Evolutionary conservation across 1,140 invertebrate species (phyloP).

Genomic region (Drosophila gunungcola): DNA sequence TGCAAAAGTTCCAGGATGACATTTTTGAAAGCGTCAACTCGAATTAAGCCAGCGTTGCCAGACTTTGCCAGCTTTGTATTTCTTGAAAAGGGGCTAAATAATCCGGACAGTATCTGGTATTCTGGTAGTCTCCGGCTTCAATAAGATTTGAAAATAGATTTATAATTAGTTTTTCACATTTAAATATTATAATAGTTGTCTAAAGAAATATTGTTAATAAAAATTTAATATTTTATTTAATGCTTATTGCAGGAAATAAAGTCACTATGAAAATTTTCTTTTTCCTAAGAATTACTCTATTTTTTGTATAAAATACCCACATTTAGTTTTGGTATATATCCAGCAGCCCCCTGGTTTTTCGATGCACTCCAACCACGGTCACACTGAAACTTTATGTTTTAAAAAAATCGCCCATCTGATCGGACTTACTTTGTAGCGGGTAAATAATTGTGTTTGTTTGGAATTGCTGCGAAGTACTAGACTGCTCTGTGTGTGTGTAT

Average conservation of each 20-base stretch:
- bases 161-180: too few relatives aligned
- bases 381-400: background rate
- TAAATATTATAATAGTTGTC: too few relatives aligned
- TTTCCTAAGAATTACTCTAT: too few relatives aligned
- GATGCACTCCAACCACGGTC: background rate
- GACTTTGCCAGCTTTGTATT: background rate
- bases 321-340: background rate
- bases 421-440: constrained; percentile 2
- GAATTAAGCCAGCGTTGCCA: constrained; percentile 8
- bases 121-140: too few relatives aligned
- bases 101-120: too few relatives aligned
- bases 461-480: background rate
- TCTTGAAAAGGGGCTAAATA: background rate
- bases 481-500: constrained; percentile 14
- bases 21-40: constrained; percentile 24
- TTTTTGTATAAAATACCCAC: too few relatives aligned
- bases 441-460: constrained; percentile 7
- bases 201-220: too few relatives aligned
- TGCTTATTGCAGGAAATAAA: too few relatives aligned
- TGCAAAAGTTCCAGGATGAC: constrained; percentile 2
- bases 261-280: too few relatives aligned
- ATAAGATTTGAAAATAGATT: too few relatives aligned
- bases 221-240: too few relatives aligned
- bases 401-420: constrained; percentile 22
- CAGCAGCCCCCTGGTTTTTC: background rate